phyloP scores from a whole-genome alignment of 2,113 vertebrate species.

The Myotis brandtii region DNA sequence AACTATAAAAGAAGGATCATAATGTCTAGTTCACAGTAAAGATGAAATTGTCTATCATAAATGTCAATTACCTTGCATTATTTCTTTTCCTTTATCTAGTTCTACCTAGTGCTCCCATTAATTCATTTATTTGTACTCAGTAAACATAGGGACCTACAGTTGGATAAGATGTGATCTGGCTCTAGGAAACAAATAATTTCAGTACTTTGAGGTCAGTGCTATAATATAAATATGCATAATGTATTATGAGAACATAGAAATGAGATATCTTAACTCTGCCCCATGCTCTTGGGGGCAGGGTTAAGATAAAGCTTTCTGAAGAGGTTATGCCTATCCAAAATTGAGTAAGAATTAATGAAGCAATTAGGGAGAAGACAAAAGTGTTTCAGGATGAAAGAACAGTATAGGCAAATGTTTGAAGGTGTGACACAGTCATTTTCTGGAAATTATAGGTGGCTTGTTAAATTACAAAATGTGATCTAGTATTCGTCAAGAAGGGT shows the following conservation, averaged over 20 bases:
- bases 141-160: neutral
- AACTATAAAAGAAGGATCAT: constrained; percentile 15
- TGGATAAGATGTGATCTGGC: neutral
- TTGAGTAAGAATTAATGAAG: constrained; percentile 39
- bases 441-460: neutral
- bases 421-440: neutral
- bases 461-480: neutral
- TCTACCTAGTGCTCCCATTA: neutral
- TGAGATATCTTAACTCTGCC: neutral
- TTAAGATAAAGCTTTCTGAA: constrained; percentile 8
- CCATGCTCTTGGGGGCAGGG: neutral
- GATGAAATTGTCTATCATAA: constrained; percentile 28
- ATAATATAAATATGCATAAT: neutral
- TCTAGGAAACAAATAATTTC: constrained; percentile 22
- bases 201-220: neutral
- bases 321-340: neutral
- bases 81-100: constrained; percentile 23
- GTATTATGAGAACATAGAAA: neutral
- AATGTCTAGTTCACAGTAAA: neutral
- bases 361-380: neutral
- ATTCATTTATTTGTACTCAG: constrained; percentile 5
- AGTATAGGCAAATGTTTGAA: constrained; percentile 23
- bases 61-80: neutral
- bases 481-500: neutral
- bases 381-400: neutral